Percentiles rank a stretch among this genome's conserved stretches.
phyloP scores from a whole-genome alignment of 2,888 invertebrate species.

The Mesodorylaimus sp. region DNA sequence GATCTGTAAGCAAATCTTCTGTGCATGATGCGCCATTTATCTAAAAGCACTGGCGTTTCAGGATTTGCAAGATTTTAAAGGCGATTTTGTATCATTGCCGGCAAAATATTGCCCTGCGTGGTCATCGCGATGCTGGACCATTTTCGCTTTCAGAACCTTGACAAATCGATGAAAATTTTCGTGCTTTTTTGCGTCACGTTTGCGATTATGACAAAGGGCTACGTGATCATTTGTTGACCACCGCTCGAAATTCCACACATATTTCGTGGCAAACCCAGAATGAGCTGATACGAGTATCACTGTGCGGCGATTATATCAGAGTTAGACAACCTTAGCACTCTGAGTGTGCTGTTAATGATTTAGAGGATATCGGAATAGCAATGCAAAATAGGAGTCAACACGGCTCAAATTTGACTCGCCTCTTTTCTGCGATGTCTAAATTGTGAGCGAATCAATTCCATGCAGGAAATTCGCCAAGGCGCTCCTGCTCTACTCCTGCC shows the following conservation, averaged over 20 bases:
- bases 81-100: not conserved
- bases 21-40: too few relatives aligned
- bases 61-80: not conserved
- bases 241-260: not conserved
- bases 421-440: too few relatives aligned
- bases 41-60: too few relatives aligned
- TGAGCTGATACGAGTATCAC: not conserved
- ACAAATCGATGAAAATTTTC: not conserved
- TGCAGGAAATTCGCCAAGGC: too few relatives aligned
- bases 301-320: not conserved
- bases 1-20: too few relatives aligned
- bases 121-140: not conserved
- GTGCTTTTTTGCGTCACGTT: not conserved
- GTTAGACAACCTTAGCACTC: too few relatives aligned
- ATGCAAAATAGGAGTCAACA: too few relatives aligned
- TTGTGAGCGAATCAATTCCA: too few relatives aligned
- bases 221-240: not conserved
- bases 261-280: not conserved
- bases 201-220: not conserved
- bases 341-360: too few relatives aligned
- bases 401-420: too few relatives aligned
- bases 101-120: not conserved
- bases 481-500: too few relatives aligned
- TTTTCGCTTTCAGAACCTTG: not conserved
- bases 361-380: too few relatives aligned